These are phyloP conservation scores for Harpagoxenus sublaevis DNA, from an alignment of 2,888 invertebrate species.

Conservation along the genomic window DNA sequence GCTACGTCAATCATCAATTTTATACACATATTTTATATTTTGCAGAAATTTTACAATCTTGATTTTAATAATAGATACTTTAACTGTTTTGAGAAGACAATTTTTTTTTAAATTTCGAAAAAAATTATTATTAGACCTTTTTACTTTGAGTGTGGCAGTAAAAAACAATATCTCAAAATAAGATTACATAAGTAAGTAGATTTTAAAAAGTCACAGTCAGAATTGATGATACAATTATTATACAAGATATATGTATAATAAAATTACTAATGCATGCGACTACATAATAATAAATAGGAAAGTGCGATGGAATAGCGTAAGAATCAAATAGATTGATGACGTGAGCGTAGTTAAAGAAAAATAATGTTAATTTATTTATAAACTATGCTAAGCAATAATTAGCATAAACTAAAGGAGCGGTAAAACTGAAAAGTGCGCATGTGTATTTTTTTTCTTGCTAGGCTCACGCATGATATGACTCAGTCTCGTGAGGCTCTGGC, in stretches of 20 bases:
- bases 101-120: background rate
- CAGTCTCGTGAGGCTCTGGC: conserved; percentile 86
- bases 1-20: background rate
- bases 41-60: background rate
- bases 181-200: background rate
- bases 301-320: background rate
- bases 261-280: conserved; percentile 1
- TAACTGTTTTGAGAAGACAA: background rate
- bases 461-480: conserved; percentile 82
- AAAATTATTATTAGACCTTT: background rate
- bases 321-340: background rate
- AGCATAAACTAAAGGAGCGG: background rate
- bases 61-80: background rate
- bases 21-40: background rate
- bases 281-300: background rate
- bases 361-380: background rate
- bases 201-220: background rate
- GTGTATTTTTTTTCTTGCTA: conserved; percentile 28
- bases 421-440: background rate
- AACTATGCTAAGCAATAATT: background rate
- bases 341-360: background rate
- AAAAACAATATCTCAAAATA: no score
- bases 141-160: no score
- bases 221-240: background rate
- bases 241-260: background rate